Percentiles rank a stretch among this genome's conserved stretches.
Evolutionary conservation across 1,140 invertebrate species (phyloP).

Genomic region (Colletes gigas): DNA sequence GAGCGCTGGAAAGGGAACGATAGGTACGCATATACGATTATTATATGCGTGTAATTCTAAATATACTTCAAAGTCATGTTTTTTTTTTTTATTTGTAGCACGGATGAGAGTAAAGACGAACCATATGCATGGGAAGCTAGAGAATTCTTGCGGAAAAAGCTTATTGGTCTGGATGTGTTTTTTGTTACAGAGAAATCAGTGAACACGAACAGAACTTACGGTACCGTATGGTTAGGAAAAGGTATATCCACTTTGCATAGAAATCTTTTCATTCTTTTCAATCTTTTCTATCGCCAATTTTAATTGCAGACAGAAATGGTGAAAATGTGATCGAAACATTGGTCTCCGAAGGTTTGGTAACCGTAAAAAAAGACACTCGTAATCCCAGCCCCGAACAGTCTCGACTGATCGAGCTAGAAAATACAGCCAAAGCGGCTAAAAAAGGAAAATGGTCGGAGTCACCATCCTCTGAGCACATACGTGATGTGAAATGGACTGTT

Average conservation of each 20-base stretch:
- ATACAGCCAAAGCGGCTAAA: slow-evolving; percentile 91
- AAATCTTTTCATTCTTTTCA: background rate
- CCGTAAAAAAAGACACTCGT: slow-evolving; percentile 89
- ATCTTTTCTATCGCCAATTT: no score
- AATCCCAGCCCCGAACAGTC: slow-evolving; percentile 84
- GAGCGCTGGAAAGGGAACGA: slow-evolving; percentile 83
- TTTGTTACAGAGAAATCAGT: slow-evolving; percentile 89
- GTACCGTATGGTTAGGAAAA: slow-evolving; percentile 92
- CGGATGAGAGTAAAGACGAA: slow-evolving; percentile 91
- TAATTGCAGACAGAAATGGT: slow-evolving; percentile 84
- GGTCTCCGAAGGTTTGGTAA: slow-evolving; percentile 93
- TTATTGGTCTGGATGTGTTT: slow-evolving; percentile 93
- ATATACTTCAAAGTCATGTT: background rate
- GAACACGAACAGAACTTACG: slow-evolving; percentile 92
- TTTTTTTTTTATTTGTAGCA: slow-evolving; percentile 18
- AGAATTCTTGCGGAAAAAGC: slow-evolving; percentile 95
- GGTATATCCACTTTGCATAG: slow-evolving; percentile 76
- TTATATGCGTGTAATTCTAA: slow-evolving; percentile 3
- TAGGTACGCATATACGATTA: slow-evolving; percentile 56
- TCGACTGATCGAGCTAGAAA: slow-evolving; percentile 93
- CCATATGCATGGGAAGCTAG: slow-evolving; percentile 98
- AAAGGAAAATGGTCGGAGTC: slow-evolving; percentile 91
- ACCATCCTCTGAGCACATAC: slow-evolving; percentile 84
- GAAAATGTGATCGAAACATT: slow-evolving; percentile 94
- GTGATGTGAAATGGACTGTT: slow-evolving; percentile 93